These are phyloP conservation scores for Drosophila pegasa DNA, from an alignment of 2,888 invertebrate species.

Conservation along the genomic window DNA sequence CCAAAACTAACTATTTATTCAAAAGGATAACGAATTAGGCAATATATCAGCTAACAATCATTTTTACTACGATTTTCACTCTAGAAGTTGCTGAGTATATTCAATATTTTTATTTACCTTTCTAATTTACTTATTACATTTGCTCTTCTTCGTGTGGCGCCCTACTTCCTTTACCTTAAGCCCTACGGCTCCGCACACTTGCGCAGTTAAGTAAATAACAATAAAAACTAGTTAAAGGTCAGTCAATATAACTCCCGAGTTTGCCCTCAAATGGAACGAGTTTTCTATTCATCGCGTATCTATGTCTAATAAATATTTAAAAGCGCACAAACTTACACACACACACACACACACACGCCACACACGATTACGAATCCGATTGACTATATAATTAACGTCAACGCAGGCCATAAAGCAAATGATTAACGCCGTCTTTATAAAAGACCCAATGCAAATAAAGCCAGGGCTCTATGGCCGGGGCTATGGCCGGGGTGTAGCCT, in stretches of 20 bases:
- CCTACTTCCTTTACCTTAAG: neutral
- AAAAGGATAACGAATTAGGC: too few species aligned
- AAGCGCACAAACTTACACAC: slow-evolving; percentile 27
- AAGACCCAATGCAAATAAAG: slow-evolving; percentile 54
- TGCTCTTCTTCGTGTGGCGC: neutral
- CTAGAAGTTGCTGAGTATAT: too few species aligned
- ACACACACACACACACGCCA: slow-evolving; percentile 47
- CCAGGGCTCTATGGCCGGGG: slow-evolving; percentile 8
- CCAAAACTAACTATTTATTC: too few species aligned
- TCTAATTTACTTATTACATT: too few species aligned
- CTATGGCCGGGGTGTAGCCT: slow-evolving; percentile 16
- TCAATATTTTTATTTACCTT: too few species aligned
- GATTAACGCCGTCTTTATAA: slow-evolving; percentile 71
- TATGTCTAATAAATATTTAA: slow-evolving; percentile 67
- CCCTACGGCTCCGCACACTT: neutral
- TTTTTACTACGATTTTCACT: too few species aligned
- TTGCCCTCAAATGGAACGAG: slow-evolving; percentile 59
- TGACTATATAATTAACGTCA: slow-evolving; percentile 68
- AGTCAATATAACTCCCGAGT: slow-evolving; percentile 20
- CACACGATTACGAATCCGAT: slow-evolving; percentile 28
- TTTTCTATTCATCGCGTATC: slow-evolving; percentile 51
- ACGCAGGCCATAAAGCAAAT: slow-evolving; percentile 56
- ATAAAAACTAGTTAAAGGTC: slow-evolving; percentile 43
- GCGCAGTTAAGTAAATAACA: neutral
- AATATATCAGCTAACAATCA: too few species aligned